Base-by-base conservation (phyloP, 2,797 vertebrate genomes). In the Pangasius larnaudii region DNA sequence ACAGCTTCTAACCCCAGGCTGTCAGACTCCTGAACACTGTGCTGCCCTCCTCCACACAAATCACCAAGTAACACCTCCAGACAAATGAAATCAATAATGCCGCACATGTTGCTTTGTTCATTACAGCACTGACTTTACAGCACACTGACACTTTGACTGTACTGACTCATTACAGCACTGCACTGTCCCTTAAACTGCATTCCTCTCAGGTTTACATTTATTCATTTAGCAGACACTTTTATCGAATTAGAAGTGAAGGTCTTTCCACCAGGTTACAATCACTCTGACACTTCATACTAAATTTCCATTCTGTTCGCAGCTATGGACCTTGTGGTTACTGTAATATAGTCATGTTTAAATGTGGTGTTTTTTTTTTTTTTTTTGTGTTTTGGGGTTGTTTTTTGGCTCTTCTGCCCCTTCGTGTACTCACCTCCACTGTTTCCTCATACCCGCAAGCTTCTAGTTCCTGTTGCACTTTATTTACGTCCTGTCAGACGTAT, bases 31-130 rank as follows among this genome's bases (percentile, higher is more conserved):
- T 67, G 61, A 83, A 33, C 81, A 46, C 27, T 63, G 24, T 63
- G 5, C 13, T 63, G 6, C 7, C 58, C 22, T 27, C 6, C 22
- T 42, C 39, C 9, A 63, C 24, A 59, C 33, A n/a, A 13, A 83
- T 51, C 42, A 83, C n/a, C 27, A 65, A 83, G n/a, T 83, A 49
- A 10, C 39, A 19, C 58, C 7, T 51, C n/a, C 61, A 65, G 58
- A n/a, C 36, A 61, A 61, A 3, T 33, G 81, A 33, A 83, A 83
- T 83, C 42, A 67, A 83, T 67, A 67, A 56, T 56, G 51, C 36
- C 56, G 5, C 24, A 42, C 6, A 30, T 53, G 46, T 77, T 2
- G 8, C 49, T n/a, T 51, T 77, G 11, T 14, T 77, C 2, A 16
- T n/a, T n/a, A 14, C 74, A 56, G 1, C 10, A 46, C 2, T 42